A percentile compares a stretch with the other conserved stretches of the same genome.
phyloP scores from a whole-genome alignment of 2,113 vertebrate genomes.

The Mustelus asterias region DNA sequence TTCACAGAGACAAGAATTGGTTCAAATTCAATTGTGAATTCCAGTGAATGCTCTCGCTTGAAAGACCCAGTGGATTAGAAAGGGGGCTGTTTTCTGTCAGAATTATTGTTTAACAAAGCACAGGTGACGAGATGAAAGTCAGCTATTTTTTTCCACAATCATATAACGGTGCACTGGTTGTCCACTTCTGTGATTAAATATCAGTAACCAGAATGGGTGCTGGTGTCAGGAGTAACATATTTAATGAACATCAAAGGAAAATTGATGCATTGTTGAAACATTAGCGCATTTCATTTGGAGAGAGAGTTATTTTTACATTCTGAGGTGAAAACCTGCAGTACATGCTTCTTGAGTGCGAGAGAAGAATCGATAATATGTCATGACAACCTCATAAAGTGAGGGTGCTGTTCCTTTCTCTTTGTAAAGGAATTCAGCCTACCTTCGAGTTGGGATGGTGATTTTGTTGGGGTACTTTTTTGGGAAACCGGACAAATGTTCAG shows the following conservation, averaged over 20 bases:
- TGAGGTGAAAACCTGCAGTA: constrained; percentile 23
- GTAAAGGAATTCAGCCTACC: background rate
- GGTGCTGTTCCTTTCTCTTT: background rate
- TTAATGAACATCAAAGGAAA: constrained; percentile 26
- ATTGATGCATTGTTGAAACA: constrained; percentile 19
- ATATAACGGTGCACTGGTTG: background rate
- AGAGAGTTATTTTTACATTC: constrained; percentile 25
- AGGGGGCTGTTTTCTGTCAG: background rate
- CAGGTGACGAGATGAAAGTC: background rate
- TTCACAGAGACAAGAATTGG: constrained; percentile 29
- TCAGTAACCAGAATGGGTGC: background rate
- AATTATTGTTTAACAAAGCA: background rate
- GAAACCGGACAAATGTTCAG: background rate
- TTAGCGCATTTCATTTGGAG: background rate
- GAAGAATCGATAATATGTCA: background rate
- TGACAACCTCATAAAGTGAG: background rate
- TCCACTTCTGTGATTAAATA: constrained; percentile 13
- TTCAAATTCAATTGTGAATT: background rate
- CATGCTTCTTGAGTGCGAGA: background rate
- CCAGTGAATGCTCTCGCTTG: background rate
- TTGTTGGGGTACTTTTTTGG: background rate
- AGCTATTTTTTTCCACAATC: background rate
- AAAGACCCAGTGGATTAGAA: background rate
- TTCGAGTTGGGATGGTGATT: background rate
- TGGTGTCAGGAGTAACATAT: background rate